These are phyloP conservation scores for Octomys mimax DNA, from an alignment of 2,797 vertebrate species.

Conservation along the genomic window DNA sequence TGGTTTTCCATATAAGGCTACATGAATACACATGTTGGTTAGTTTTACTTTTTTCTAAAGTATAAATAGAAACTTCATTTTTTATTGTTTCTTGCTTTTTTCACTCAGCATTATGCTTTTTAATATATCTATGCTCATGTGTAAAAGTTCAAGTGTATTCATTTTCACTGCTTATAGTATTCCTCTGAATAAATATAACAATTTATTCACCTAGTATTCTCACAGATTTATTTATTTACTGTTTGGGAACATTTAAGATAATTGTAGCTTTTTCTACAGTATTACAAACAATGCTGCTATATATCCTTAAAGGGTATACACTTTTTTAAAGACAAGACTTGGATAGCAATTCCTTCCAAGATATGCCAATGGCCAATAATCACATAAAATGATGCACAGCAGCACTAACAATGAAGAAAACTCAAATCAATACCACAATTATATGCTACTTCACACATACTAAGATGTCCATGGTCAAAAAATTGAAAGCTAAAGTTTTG, in stretches of 20 bases:
- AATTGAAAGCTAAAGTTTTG: neutral
- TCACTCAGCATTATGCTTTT: neutral
- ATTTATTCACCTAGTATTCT: neutral
- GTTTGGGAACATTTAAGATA: neutral
- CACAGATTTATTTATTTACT: neutral
- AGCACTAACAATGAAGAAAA: neutral
- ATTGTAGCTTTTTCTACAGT: neutral
- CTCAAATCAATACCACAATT: neutral
- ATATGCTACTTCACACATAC: neutral
- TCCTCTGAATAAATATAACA: neutral
- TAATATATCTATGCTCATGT: neutral
- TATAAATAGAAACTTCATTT: neutral
- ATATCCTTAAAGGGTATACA: neutral
- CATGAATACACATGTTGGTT: neutral
- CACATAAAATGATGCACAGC: neutral
- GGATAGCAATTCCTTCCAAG: no score
- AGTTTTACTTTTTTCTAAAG: neutral
- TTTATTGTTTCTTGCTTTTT: slow-evolving; percentile 7
- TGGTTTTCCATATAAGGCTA: neutral
- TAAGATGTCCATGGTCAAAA: neutral
- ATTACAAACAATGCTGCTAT: neutral
- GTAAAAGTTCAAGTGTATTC: neutral
- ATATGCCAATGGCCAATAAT: neutral
- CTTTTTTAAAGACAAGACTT: no score
- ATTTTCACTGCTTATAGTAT: neutral